phyloP scores from a whole-genome alignment of 2,113 vertebrate genomes.

The Coregonus clupeaformis region DNA sequence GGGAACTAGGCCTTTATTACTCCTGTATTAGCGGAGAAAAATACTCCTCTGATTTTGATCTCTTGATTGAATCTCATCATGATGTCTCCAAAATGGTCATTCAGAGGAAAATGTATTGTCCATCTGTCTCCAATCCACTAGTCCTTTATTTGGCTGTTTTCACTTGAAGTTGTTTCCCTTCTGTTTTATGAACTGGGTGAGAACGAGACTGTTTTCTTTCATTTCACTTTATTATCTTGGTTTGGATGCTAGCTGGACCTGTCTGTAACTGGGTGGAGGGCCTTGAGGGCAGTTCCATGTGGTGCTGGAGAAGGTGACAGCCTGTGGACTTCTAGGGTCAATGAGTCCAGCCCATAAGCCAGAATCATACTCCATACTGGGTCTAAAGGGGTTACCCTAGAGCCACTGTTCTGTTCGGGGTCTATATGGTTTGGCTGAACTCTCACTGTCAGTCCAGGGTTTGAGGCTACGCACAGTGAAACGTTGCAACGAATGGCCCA shows the following conservation, averaged over 20 bases:
- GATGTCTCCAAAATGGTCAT: constrained; percentile 16
- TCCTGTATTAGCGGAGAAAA: background rate
- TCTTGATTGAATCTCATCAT: constrained; percentile 29
- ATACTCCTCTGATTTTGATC: constrained; percentile 19
- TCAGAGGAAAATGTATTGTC: constrained; percentile 35
- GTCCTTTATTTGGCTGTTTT: constrained; percentile 30
- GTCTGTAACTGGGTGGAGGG: constrained; percentile 5
- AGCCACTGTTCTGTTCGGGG: constrained; percentile 27
- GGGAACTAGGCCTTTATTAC: too few relatives aligned
- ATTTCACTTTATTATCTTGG: constrained; percentile 30
- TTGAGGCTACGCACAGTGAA: constrained; percentile 40
- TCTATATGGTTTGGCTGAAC: constrained; percentile 71
- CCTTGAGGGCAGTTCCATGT: constrained; percentile 6
- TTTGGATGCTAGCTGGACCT: constrained; percentile 10
- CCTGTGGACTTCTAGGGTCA: constrained; percentile 9
- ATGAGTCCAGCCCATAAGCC: constrained; percentile 18
- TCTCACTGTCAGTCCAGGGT: constrained; percentile 50
- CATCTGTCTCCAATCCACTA: constrained; percentile 36
- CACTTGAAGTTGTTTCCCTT: constrained; percentile 20
- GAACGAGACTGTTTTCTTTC: constrained; percentile 33
- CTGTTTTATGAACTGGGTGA: constrained; percentile 44
- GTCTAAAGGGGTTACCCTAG: constrained; percentile 50
- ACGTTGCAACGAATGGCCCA: constrained; percentile 38
- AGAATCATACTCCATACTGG: constrained; percentile 39
- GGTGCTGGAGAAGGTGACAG: constrained; percentile 38